Percentiles rank a stretch among this genome's conserved stretches.
Evolutionary conservation across 2,797 vertebrate genomes (phyloP).

Genomic region (Centropyge bicolor): DNA sequence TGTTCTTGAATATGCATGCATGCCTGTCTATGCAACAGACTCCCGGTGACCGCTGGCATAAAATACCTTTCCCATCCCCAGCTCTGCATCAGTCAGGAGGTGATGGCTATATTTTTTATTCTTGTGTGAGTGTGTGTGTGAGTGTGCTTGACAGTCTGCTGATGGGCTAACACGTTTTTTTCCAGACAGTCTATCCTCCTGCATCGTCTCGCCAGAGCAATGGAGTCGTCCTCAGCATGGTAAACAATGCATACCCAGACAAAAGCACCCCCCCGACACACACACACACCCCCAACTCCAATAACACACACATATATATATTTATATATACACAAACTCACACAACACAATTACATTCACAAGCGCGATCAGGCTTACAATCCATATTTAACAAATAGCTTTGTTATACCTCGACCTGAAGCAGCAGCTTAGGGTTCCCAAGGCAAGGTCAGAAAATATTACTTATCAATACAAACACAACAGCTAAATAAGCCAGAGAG

Average conservation of each 20-base stretch:
- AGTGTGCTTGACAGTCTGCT: slow-evolving; percentile 61
- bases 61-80: slow-evolving; percentile 23
- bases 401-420: slow-evolving; percentile 36
- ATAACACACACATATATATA: slow-evolving; percentile 8
- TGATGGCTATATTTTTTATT: slow-evolving; percentile 55
- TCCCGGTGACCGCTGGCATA: slow-evolving; percentile 27
- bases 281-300: neutral
- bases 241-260: slow-evolving; percentile 57
- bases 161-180: slow-evolving; percentile 67
- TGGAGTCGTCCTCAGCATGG: slow-evolving; percentile 65
- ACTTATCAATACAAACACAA: slow-evolving; percentile 51
- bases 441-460: slow-evolving; percentile 46
- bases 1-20: slow-evolving; percentile 17
- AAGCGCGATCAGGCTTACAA: slow-evolving; percentile 13
- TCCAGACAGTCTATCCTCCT: slow-evolving; percentile 55
- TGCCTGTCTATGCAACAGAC: slow-evolving; percentile 20
- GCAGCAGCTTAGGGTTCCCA: slow-evolving; percentile 33
- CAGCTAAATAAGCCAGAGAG: slow-evolving; percentile 36
- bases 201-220: slow-evolving; percentile 45
- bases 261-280: slow-evolving; percentile 46
- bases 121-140: slow-evolving; percentile 18
- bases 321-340: neutral
- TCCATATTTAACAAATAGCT: slow-evolving; percentile 32
- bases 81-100: slow-evolving; percentile 43
- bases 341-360: neutral